Base-by-base conservation (phyloP, 2,113 vertebrate genomes). In the Callithrix jacchus region DNA sequence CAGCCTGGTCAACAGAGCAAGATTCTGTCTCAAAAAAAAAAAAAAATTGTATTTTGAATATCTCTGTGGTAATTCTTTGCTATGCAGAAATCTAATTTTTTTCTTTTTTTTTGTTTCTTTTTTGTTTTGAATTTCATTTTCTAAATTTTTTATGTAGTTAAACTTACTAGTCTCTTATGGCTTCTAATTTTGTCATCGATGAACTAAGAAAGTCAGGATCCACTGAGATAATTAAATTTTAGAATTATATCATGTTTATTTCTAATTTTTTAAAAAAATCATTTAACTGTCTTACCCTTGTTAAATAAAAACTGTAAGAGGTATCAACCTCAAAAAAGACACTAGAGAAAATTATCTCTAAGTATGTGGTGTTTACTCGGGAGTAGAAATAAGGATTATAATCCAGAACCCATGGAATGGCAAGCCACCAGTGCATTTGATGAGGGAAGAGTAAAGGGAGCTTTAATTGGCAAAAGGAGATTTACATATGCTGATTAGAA, bases 231-330 rank as follows among this genome's bases (percentile, higher is more conserved):
- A 92, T 74, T 82, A 84, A 89, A 74, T n/a, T 92, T 85, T 91
- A 66, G 77, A 79, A 87, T 92, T 86, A 42, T 89, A 77, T 77
- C 40, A 40, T 89, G 58, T 70, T 95, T 93, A 45, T 87, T 94
- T 89, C 84, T 91, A 93, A 70, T 32, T n/a, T n/a, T 74, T 83
- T 66, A 18, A 8, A 68, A 68, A 68, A n/a, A 89, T 37, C 37
- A 84, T 87, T 94, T 94, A 21, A 47, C 10, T 94, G 87, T 94
- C 79, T 74, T 74, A 25, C 32, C 12, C 71, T 27, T 42, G 32
- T 27, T 37, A 73, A 73, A 73, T 73, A 73, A 73, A 37, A 73
- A 73, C 20, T 2, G 0, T 37, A 40, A n/a, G 70, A 23, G 70
- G 20, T 23, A 18, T 73, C n/a, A 71, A 40, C 70, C 70, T 40